Evolutionary conservation across 2,888 invertebrate genomes (phyloP).

Genomic region (Xestia ashworthii): DNA sequence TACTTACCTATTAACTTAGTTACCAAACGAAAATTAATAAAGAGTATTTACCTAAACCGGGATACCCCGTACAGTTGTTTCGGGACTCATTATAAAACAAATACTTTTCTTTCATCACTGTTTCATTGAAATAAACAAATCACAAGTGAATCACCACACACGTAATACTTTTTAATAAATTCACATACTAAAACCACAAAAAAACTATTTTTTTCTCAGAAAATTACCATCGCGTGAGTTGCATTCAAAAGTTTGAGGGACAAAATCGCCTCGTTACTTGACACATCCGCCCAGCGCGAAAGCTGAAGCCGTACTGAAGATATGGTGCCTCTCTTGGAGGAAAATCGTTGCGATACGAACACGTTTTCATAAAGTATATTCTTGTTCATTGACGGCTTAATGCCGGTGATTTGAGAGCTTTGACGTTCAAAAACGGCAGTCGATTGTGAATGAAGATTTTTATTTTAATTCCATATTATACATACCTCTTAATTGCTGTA

Average conservation of each 20-base stretch:
- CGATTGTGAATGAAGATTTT: slow-evolving; percentile 21
- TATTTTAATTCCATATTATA: background rate
- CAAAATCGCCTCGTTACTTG: slow-evolving; percentile 74
- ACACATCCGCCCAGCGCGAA: slow-evolving; percentile 78
- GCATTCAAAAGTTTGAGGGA: slow-evolving; percentile 77
- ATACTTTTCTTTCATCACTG: slow-evolving; percentile 68
- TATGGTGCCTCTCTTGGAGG: slow-evolving; percentile 58
- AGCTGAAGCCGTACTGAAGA: slow-evolving; percentile 83
- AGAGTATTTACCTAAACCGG: slow-evolving; percentile 78
- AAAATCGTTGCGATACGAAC: slow-evolving; percentile 57
- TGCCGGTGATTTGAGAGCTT: background rate
- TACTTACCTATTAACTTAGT: slow-evolving; percentile 6
- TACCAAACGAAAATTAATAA: slow-evolving; percentile 34
- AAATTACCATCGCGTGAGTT: slow-evolving; percentile 60
- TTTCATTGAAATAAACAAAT: slow-evolving; percentile 59
- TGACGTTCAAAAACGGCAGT: slow-evolving; percentile 18
- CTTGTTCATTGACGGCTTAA: slow-evolving; percentile 37
- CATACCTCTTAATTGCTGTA: background rate
- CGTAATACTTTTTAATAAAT: slow-evolving; percentile 54
- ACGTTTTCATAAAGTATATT: slow-evolving; percentile 37
- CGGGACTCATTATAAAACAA: slow-evolving; percentile 65
- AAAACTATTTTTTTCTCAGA: slow-evolving; percentile 28
- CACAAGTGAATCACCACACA: slow-evolving; percentile 69
- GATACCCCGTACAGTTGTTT: slow-evolving; percentile 72
- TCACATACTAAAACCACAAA: slow-evolving; percentile 57